Conservation (phyloP, 2,797 vertebrate species). For the Coilia nasus region DNA sequence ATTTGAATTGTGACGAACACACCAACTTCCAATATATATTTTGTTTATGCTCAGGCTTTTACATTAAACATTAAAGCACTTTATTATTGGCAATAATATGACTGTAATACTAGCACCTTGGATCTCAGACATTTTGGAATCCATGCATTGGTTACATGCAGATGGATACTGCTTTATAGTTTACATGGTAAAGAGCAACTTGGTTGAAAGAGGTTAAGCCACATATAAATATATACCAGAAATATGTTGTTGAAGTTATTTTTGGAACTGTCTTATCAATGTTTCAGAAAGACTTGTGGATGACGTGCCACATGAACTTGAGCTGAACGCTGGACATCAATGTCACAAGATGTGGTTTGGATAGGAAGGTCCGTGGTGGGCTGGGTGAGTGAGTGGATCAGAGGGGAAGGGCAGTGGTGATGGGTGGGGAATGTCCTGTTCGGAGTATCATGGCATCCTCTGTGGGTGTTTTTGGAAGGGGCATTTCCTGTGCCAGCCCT, state of each 20-base stretch:
- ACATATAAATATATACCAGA: not conserved
- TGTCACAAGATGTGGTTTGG: conserved; percentile 23
- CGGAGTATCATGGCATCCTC: conserved; percentile 54
- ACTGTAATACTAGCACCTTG: not conserved
- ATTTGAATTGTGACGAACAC: too few species aligned
- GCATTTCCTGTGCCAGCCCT: conserved; percentile 55
- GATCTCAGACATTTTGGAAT: not conserved
- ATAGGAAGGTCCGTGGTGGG: not conserved
- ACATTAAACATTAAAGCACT: too few species aligned
- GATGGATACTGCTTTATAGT: not conserved
- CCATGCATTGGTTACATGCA: not conserved
- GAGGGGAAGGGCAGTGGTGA: conserved; percentile 28
- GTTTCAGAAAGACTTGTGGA: not conserved
- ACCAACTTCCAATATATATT: too few species aligned
- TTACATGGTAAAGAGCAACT: not conserved
- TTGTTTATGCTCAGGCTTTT: too few species aligned
- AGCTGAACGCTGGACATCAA: not conserved
- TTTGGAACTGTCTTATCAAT: not conserved
- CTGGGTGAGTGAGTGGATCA: not conserved
- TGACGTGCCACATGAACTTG: not conserved
- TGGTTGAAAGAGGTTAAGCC: not conserved
- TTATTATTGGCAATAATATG: too few species aligned
- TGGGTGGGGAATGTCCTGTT: conserved; percentile 63
- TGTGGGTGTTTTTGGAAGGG: conserved; percentile 50
- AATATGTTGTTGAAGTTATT: not conserved